Percentiles rank a stretch among this genome's conserved stretches.
phyloP scores from a whole-genome alignment of 2,113 vertebrate genomes.

The Ptyas mucosa region DNA sequence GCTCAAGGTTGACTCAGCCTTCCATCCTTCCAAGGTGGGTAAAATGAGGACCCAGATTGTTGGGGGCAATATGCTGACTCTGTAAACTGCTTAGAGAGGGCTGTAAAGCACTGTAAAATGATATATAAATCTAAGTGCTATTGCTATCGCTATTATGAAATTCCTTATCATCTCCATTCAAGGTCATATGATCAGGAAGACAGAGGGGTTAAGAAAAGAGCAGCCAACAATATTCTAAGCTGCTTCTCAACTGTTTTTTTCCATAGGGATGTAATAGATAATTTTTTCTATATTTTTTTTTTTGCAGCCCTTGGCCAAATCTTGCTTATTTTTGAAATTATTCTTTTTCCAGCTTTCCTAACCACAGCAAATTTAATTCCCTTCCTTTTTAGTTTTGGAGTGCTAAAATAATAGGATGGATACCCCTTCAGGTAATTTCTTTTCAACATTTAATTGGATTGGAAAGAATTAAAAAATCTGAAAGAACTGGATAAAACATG shows the following conservation, averaged over 20 bases:
- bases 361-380: background rate
- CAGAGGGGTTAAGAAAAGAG: background rate
- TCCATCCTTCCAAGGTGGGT: no score
- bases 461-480: background rate
- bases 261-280: background rate
- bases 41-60: no score
- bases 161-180: background rate
- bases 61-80: no score
- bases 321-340: background rate
- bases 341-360: background rate
- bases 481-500: background rate
- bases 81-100: no score
- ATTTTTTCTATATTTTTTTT: background rate
- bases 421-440: background rate
- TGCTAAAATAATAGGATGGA: background rate
- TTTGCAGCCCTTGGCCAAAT: background rate
- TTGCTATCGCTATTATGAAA: background rate
- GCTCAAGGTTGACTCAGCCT: no score
- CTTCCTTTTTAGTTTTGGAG: background rate
- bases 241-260: background rate
- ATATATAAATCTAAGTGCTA: no score
- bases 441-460: background rate
- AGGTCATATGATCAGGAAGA: background rate
- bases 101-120: no score
- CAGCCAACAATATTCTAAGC: background rate